These are phyloP conservation scores for Typhlichthys subterraneus DNA, from an alignment of 2,797 vertebrate genomes.

Conservation along the genomic window DNA sequence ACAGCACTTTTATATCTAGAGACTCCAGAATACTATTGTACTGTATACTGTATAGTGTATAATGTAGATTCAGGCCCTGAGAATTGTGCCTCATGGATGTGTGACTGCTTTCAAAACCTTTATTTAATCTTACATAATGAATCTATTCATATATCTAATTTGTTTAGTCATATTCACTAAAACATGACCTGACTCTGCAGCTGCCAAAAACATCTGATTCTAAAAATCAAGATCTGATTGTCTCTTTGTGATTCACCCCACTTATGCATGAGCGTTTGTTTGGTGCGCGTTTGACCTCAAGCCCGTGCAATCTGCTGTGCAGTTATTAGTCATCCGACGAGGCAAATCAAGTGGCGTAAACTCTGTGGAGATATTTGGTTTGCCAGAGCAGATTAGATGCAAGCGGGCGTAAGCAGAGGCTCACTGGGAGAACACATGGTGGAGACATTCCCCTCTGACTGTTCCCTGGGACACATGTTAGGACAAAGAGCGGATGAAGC, in stretches of 20 bases:
- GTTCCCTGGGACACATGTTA: constrained; percentile 56
- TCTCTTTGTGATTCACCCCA: constrained; percentile 12
- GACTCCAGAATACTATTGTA: too few species aligned
- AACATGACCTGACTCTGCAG: too few species aligned
- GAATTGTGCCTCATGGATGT: too few species aligned
- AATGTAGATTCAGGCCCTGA: too few species aligned
- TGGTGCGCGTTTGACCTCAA: constrained; percentile 49
- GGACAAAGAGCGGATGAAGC: constrained; percentile 55
- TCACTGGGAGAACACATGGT: constrained; percentile 58
- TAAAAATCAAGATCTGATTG: not conserved
- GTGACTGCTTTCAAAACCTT: too few species aligned
- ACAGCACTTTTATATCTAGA: too few species aligned
- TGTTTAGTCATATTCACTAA: too few species aligned
- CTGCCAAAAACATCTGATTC: too few species aligned
- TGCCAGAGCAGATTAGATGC: constrained; percentile 71
- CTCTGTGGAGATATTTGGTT: constrained; percentile 67
- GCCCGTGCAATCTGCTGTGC: constrained; percentile 52
- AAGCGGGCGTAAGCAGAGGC: constrained; percentile 61
- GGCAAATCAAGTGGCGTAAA: constrained; percentile 63
- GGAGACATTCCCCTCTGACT: constrained; percentile 54
- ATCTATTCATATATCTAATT: too few species aligned
- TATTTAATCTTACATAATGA: too few species aligned
- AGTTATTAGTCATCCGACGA: constrained; percentile 60
- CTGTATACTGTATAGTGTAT: too few species aligned
- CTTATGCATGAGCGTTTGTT: constrained; percentile 31